Evolutionary conservation across 2,888 invertebrate genomes (phyloP).

Genomic region (Conchocele bisecta): DNA sequence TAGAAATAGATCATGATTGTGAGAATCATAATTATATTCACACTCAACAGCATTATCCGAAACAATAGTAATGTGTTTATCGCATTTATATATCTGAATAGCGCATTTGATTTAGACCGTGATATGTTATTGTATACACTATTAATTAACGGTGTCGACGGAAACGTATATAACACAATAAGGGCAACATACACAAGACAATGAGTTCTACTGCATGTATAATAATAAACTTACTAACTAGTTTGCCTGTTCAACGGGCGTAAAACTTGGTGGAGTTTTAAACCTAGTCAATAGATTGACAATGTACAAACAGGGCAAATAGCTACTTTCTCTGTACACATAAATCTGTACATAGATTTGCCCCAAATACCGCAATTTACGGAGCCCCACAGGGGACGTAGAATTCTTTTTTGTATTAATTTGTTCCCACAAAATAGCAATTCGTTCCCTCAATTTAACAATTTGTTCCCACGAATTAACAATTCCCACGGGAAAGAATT

Average conservation of each 20-base stretch:
- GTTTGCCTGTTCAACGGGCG: background rate
- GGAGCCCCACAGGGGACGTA: background rate
- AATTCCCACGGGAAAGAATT: too few relatives aligned
- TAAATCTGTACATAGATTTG: conserved; percentile 29
- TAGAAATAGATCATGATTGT: background rate
- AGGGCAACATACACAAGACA: too few relatives aligned
- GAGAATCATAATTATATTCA: conserved; percentile 2
- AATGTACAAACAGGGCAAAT: conserved; percentile 34
- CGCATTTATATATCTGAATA: conserved; percentile 15
- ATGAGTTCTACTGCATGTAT: background rate
- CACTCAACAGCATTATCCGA: background rate
- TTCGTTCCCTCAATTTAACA: too few relatives aligned
- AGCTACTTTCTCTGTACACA: conserved; percentile 37
- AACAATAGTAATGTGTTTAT: conserved; percentile 6
- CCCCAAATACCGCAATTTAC: conserved; percentile 22
- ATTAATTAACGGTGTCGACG: background rate
- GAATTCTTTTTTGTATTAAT: too few relatives aligned
- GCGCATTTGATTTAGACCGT: conserved; percentile 15
- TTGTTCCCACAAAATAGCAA: too few relatives aligned
- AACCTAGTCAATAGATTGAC: conserved; percentile 18
- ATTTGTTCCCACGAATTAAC: too few relatives aligned
- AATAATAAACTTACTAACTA: background rate
- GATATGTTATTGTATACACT: conserved; percentile 18
- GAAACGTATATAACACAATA: background rate
- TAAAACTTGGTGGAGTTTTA: conserved; percentile 16